Conservation (phyloP, 2,888 invertebrate species). For the Synanthedon andrenaeformis region DNA sequence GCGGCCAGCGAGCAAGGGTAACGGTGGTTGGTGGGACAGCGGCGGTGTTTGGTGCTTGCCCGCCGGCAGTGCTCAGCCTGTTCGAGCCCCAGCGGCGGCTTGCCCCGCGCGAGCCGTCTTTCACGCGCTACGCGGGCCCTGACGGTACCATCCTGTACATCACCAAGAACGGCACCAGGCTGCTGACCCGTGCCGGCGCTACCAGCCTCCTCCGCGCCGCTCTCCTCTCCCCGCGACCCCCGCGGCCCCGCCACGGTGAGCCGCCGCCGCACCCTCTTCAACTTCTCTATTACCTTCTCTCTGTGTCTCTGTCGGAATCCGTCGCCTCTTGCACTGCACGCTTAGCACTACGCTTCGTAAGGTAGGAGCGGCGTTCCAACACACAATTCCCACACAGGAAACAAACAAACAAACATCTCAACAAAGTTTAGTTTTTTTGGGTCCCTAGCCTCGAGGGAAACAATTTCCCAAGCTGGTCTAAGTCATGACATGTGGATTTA, state of each 20-base stretch:
- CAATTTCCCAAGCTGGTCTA: too few relatives aligned
- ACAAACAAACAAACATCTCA: background rate
- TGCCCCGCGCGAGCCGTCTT: slow-evolving; percentile 56
- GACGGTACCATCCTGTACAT: slow-evolving; percentile 74
- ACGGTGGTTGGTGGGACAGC: slow-evolving; percentile 64
- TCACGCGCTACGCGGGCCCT: slow-evolving; percentile 72
- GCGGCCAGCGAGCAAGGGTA: slow-evolving; percentile 46
- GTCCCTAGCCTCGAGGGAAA: too few relatives aligned
- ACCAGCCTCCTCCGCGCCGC: slow-evolving; percentile 67
- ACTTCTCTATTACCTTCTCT: slow-evolving; percentile 28
- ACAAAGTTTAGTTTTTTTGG: background rate
- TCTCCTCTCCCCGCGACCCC: slow-evolving; percentile 67
- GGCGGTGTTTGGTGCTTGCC: slow-evolving; percentile 61
- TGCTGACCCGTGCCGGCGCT: slow-evolving; percentile 66
- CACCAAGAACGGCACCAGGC: slow-evolving; percentile 74
- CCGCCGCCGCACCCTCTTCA: slow-evolving; percentile 45
- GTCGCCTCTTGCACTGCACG: slow-evolving; percentile 67
- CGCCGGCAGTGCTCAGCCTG: slow-evolving; percentile 68
- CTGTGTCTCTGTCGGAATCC: slow-evolving; percentile 49
- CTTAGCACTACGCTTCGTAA: slow-evolving; percentile 61
- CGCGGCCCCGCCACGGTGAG: slow-evolving; percentile 66
- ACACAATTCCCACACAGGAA: background rate
- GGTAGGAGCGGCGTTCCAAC: slow-evolving; percentile 50
- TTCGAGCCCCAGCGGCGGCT: slow-evolving; percentile 56
- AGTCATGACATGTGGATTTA: too few relatives aligned